Conservation (phyloP, 2,797 vertebrate genomes). For the Ciconia nigra region DNA sequence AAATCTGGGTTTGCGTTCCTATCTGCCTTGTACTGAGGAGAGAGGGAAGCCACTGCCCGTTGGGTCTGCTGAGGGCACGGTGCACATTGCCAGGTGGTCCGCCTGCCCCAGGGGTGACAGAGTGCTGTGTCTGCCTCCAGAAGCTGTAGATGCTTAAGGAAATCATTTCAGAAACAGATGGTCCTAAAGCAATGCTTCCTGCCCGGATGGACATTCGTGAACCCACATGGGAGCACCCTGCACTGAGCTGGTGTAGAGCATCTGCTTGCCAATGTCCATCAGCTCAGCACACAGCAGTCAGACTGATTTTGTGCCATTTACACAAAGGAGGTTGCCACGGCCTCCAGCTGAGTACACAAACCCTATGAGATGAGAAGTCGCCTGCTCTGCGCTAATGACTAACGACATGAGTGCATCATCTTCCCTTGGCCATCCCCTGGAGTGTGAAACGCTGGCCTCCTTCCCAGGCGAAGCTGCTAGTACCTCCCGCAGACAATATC, state of each 20-base stretch:
- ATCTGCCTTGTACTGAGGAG: neutral
- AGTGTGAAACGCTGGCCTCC: neutral
- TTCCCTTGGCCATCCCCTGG: neutral
- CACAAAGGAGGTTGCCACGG: neutral
- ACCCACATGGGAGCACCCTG: accelerated
- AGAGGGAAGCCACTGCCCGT: neutral
- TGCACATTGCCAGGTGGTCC: accelerated
- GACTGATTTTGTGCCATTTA: accelerated
- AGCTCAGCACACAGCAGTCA: neutral
- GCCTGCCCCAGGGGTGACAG: accelerated
- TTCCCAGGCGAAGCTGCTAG: neutral
- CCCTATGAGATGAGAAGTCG: neutral
- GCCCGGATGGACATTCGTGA: accelerated
- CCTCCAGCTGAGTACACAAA: neutral
- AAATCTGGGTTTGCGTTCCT: neutral
- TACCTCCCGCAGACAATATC: neutral
- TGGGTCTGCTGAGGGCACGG: neutral
- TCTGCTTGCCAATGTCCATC: accelerated
- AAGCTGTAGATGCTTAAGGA: neutral
- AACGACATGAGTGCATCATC: accelerated
- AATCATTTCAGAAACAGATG: neutral
- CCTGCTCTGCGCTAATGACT: neutral
- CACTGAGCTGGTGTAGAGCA: neutral
- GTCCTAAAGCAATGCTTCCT: neutral
- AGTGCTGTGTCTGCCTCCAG: neutral